phyloP scores from a whole-genome alignment of 1,140 invertebrate genomes.

The Macrostomum lignano region DNA sequence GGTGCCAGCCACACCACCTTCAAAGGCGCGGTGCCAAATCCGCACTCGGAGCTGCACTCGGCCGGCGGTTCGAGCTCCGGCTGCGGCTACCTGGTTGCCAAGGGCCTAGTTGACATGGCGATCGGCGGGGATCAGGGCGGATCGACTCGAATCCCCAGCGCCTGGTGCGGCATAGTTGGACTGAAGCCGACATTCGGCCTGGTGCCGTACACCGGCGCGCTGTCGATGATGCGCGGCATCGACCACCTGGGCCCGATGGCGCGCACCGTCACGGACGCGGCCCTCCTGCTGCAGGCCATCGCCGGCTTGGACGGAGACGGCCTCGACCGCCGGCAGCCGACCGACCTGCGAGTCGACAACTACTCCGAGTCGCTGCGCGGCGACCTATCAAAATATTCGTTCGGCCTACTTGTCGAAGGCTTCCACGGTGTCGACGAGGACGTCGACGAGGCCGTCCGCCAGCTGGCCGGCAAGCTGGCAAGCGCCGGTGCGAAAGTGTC shows the following conservation, averaged over 20 bases:
- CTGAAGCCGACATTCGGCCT: slow-evolving; percentile 21
- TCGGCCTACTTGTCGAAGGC: slow-evolving; percentile 13
- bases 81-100: slow-evolving; percentile 10
- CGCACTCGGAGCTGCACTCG: slow-evolving; percentile 7
- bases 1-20: slow-evolving; percentile 12
- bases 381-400: slow-evolving; percentile 9
- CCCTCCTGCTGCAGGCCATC: slow-evolving; percentile 13
- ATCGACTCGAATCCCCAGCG: slow-evolving; percentile 17
- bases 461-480: too few species aligned
- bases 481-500: slow-evolving; percentile 8
- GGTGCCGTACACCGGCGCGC: slow-evolving; percentile 14
- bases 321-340: slow-evolving; percentile 11
- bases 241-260: slow-evolving; percentile 18
- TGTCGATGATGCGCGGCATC: slow-evolving; percentile 9
- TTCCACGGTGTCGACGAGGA: slow-evolving; percentile 11
- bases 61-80: slow-evolving; percentile 13
- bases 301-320: slow-evolving; percentile 16
- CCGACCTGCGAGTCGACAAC: slow-evolving; percentile 8
- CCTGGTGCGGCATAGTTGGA: slow-evolving; percentile 17
- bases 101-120: slow-evolving; percentile 14
- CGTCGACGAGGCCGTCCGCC: slow-evolving; percentile 9
- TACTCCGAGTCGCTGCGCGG: slow-evolving; percentile 11
- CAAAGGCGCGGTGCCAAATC: slow-evolving; percentile 11
- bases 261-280: slow-evolving; percentile 13
- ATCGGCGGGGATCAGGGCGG: slow-evolving; percentile 16